Conservation (phyloP, 2,797 vertebrate genomes). For the Peromyscus melanophrys region DNA sequence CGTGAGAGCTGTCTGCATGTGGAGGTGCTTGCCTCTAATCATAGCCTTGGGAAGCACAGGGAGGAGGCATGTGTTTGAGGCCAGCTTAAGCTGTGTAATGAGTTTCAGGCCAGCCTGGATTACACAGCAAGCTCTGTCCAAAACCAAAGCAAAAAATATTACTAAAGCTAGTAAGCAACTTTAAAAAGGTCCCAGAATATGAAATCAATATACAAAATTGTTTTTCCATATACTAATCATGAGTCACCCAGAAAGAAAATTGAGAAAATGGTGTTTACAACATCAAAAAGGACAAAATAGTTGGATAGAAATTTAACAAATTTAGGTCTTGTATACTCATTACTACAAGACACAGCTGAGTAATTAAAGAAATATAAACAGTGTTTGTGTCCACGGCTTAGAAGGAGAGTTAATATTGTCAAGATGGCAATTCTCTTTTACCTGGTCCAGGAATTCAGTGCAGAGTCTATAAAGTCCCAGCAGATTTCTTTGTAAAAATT, state of each 20-base stretch:
- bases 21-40: background rate
- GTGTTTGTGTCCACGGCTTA: background rate
- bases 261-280: constrained; percentile 24
- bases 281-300: background rate
- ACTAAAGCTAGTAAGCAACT: background rate
- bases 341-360: background rate
- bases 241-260: constrained; percentile 14
- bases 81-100: background rate
- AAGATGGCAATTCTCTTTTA: background rate
- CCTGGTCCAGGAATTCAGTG: background rate
- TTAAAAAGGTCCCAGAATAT: background rate
- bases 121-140: background rate
- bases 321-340: background rate
- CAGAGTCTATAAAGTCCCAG: background rate
- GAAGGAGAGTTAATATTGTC: background rate
- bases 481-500: constrained; percentile 1
- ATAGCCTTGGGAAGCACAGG: background rate
- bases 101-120: background rate
- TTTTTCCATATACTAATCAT: constrained; percentile 3
- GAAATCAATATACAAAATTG: background rate
- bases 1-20: too few species aligned
- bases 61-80: background rate
- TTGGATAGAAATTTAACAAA: background rate
- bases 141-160: background rate
- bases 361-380: background rate